Evolutionary conservation across 2,797 vertebrate genomes (phyloP).

Genomic region (Melanogrammus aeglefinus): DNA sequence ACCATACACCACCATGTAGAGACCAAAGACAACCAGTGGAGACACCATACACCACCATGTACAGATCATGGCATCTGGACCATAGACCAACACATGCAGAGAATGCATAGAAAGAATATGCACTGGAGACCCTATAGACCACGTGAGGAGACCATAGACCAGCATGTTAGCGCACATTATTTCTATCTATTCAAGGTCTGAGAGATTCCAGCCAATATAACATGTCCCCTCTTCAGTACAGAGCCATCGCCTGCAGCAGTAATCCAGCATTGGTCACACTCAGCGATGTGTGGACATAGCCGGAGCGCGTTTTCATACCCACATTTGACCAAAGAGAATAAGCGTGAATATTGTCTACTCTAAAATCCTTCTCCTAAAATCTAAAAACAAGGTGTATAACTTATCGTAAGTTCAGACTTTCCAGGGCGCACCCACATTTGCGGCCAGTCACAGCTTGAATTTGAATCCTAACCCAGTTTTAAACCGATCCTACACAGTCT

Average conservation of each 20-base stretch:
- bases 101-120: not conserved
- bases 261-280: not conserved
- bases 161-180: not conserved
- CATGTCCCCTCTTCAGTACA: not conserved
- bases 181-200: not conserved
- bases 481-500: constrained; percentile 73
- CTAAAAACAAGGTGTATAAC: constrained; percentile 54
- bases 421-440: constrained; percentile 59
- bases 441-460: constrained; percentile 68
- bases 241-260: not conserved
- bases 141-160: not conserved
- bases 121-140: not conserved
- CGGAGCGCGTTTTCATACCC: not conserved
- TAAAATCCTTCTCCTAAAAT: not conserved
- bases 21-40: not conserved
- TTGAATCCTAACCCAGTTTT: constrained; percentile 71
- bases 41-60: not conserved
- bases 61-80: not conserved
- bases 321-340: constrained; percentile 15
- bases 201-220: not conserved
- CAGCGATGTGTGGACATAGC: not conserved
- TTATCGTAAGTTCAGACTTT: constrained; percentile 55
- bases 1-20: not conserved
- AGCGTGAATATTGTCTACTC: constrained; percentile 50
- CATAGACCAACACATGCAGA: not conserved